phyloP scores from a whole-genome alignment of 2,113 vertebrate genomes.

The Morone chrysops region DNA sequence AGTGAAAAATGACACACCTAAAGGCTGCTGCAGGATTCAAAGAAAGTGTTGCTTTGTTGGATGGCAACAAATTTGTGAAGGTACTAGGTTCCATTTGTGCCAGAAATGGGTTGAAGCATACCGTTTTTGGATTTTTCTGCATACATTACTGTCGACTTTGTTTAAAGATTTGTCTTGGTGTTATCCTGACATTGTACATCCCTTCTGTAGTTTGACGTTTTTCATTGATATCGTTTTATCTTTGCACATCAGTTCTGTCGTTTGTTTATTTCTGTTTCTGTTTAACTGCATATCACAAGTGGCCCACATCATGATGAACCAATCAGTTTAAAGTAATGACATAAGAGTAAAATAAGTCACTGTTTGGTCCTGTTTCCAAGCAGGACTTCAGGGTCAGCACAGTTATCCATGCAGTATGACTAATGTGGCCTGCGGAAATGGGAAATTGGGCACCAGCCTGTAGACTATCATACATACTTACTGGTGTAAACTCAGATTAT shows the following conservation, averaged over 20 bases:
- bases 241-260: too few species aligned
- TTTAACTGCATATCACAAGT: neutral
- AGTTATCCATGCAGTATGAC: neutral
- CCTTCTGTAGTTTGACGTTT: neutral
- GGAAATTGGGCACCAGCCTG: slow-evolving; percentile 1
- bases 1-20: slow-evolving; percentile 38
- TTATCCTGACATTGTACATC: neutral
- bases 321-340: neutral
- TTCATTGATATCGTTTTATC: neutral
- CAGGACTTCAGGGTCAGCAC: neutral
- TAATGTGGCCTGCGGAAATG: neutral
- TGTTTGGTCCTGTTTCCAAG: neutral
- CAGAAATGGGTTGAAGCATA: neutral
- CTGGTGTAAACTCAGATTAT: neutral
- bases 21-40: slow-evolving; percentile 27
- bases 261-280: neutral
- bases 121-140: neutral
- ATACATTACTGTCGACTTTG: neutral
- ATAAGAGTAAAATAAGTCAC: neutral
- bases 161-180: neutral
- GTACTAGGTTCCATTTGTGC: neutral
- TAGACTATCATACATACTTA: neutral
- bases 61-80: neutral
- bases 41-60: slow-evolving; percentile 7
- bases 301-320: too few species aligned